Conservation (phyloP, 1,140 invertebrate species). For the Drosophila mojavensis region DNA sequence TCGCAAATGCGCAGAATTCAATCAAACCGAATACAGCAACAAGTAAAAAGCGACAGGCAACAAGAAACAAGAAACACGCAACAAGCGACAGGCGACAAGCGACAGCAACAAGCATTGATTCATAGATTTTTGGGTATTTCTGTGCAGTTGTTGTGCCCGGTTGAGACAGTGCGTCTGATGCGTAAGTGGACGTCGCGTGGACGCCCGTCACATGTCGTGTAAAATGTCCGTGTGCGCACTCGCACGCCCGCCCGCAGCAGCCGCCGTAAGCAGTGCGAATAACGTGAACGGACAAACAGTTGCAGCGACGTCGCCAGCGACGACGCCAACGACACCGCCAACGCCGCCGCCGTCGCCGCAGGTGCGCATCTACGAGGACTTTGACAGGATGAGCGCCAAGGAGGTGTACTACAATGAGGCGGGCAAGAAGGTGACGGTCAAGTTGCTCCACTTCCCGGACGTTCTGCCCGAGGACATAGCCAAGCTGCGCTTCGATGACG, state of each 20-base stretch:
- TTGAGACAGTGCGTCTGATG: conserved; percentile 32
- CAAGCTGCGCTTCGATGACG: conserved; percentile 76
- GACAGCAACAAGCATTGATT: background rate
- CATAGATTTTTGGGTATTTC: background rate
- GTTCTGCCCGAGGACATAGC: conserved; percentile 77
- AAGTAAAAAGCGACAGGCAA: conserved; percentile 9
- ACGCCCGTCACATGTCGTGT: conserved; percentile 59
- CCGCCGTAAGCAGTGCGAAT: conserved; percentile 12
- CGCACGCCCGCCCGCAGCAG: conserved; percentile 36
- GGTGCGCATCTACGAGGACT: conserved; percentile 83
- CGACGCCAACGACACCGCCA: conserved; percentile 36
- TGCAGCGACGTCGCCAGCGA: conserved; percentile 1
- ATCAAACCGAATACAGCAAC: conserved; percentile 38
- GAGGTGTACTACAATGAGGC: conserved; percentile 83
- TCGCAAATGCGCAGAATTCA: conserved; percentile 65
- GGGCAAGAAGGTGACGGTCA: conserved; percentile 82
- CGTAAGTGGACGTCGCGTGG: conserved; percentile 25
- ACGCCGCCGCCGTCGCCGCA: conserved; percentile 71
- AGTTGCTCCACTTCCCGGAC: conserved; percentile 80
- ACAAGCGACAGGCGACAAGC: conserved; percentile 13
- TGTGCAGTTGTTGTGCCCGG: background rate
- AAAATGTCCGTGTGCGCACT: conserved; percentile 77
- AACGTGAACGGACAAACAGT: conserved; percentile 24
- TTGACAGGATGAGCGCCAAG: conserved; percentile 84
- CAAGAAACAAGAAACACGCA: conserved; percentile 5